These are phyloP conservation scores for Pterobdella sp. DNA, from an alignment of 2,888 invertebrate genomes.

Conservation along the genomic window DNA sequence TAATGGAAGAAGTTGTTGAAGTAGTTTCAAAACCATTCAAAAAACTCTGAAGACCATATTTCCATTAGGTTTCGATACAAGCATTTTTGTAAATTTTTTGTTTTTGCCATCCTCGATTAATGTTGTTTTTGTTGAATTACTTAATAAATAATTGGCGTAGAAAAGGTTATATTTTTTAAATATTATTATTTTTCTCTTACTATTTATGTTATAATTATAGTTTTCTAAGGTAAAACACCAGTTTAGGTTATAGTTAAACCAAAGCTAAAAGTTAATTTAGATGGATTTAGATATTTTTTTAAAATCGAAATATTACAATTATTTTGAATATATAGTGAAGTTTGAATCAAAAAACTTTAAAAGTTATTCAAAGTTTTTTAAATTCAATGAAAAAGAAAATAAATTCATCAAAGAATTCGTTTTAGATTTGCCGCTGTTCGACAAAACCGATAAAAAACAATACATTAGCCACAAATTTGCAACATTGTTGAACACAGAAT, in stretches of 20 bases:
- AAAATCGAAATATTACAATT: neutral
- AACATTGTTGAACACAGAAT: neutral
- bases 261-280: neutral
- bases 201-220: neutral
- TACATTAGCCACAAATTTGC: conserved; percentile 7
- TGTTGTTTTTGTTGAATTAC: neutral
- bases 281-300: neutral
- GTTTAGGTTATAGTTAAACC: no score
- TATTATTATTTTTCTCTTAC: neutral
- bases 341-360: neutral
- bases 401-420: neutral
- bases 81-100: no score
- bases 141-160: neutral
- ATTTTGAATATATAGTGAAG: neutral
- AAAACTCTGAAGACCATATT: no score
- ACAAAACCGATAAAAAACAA: neutral
- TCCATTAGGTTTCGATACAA: no score
- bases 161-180: neutral
- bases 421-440: conserved; percentile 1
- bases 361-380: neutral
- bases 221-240: neutral
- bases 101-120: no score
- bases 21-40: no score
- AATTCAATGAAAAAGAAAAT: neutral
- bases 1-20: no score